Percentiles rank a stretch among this genome's conserved stretches.
Evolutionary conservation across 2,888 invertebrate genomes (phyloP).

Genomic region (Agriopis marginaria): DNA sequence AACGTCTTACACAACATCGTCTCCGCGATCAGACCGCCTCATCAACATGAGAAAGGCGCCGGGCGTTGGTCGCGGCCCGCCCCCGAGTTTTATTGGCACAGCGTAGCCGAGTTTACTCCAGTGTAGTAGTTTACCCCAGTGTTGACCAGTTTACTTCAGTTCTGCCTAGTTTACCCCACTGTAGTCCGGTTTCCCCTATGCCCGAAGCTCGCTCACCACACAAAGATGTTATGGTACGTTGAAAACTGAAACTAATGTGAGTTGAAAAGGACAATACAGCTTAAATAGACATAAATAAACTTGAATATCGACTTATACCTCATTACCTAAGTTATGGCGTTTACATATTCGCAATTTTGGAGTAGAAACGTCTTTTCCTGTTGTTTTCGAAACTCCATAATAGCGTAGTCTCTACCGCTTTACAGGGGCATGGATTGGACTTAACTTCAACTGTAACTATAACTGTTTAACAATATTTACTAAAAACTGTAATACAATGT

Average conservation of each 20-base stretch:
- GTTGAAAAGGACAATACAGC: constrained; percentile 35
- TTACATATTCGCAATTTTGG: too few species aligned
- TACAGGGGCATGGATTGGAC: too few species aligned
- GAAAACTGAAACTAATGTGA: constrained; percentile 36
- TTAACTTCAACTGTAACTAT: too few species aligned
- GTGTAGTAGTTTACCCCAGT: constrained; percentile 10
- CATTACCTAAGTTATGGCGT: too few species aligned
- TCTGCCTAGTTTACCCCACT: constrained; percentile 9
- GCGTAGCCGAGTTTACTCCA: constrained; percentile 42
- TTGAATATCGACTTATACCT: neutral
- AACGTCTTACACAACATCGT: constrained; percentile 29
- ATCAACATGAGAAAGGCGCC: constrained; percentile 77
- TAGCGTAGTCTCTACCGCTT: too few species aligned
- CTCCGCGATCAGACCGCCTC: constrained; percentile 53
- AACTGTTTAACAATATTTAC: too few species aligned
- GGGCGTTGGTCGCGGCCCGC: constrained; percentile 61
- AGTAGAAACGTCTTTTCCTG: too few species aligned
- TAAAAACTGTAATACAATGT: too few species aligned
- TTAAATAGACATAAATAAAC: neutral
- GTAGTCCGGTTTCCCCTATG: constrained; percentile 8
- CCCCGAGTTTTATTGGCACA: constrained; percentile 75
- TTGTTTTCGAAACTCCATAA: too few species aligned
- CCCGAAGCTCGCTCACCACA: constrained; percentile 20
- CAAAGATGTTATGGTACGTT: constrained; percentile 45
- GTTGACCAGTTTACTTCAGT: constrained; percentile 16